phyloP scores from a whole-genome alignment of 2,888 invertebrate genomes.

The Agonopterix subpropinquella region DNA sequence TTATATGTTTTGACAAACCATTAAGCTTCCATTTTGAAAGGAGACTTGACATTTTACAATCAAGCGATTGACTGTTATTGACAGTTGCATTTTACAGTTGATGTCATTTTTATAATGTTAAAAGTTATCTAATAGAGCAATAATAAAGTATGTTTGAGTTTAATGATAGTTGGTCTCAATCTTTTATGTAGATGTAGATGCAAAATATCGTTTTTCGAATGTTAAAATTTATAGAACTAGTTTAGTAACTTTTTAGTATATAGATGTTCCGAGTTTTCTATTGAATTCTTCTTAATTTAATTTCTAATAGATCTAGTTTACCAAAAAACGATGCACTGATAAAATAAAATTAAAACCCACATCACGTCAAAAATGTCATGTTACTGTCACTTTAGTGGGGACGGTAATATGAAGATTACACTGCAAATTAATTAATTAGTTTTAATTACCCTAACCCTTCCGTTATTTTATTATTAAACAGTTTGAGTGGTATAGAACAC shows the following conservation, averaged over 20 bases:
- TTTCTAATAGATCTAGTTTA: constrained; percentile 5
- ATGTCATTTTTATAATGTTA: constrained; percentile 51
- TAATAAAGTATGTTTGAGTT: constrained; percentile 15
- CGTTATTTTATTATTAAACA: not conserved
- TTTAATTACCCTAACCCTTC: constrained; percentile 60
- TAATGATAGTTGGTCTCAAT: constrained; percentile 15
- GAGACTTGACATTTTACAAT: constrained; percentile 45
- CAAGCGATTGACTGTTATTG: constrained; percentile 48
- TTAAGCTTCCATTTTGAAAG: constrained; percentile 42
- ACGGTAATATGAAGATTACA: constrained; percentile 39
- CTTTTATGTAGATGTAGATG: no score
- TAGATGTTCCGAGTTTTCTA: not conserved
- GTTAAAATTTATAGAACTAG: no score
- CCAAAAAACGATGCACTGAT: constrained; percentile 15
- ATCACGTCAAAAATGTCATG: constrained; percentile 52
- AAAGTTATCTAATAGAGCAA: constrained; percentile 34
- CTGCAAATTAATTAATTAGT: constrained; percentile 48
- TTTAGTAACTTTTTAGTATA: no score
- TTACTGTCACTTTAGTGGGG: constrained; percentile 43
- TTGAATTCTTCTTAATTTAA: not conserved
- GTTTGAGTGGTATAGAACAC: no score
- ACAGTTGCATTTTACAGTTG: constrained; percentile 59
- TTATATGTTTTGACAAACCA: constrained; percentile 72
- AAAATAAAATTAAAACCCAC: constrained; percentile 39
- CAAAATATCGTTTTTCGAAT: no score